Conservation (phyloP, 2,888 invertebrate genomes). For the Tryphoninae sp. region DNA sequence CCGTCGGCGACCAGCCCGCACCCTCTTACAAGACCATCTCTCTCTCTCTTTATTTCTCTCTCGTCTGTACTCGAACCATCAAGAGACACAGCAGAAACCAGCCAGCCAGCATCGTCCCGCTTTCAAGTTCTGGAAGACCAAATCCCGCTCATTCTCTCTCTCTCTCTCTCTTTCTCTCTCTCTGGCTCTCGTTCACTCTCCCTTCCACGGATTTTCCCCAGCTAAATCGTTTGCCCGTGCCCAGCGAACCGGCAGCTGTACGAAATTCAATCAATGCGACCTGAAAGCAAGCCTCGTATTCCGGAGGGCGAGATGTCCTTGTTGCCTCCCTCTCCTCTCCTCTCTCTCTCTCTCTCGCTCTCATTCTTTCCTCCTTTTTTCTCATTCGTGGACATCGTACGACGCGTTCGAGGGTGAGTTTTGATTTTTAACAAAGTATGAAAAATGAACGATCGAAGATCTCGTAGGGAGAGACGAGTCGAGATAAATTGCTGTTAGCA, state of each 20-base stretch:
- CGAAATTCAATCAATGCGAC: constrained; percentile 75
- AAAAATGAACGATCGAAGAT: constrained; percentile 1
- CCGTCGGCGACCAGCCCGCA: constrained; percentile 31
- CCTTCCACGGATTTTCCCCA: constrained; percentile 23
- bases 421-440: constrained; percentile 11
- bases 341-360: constrained; percentile 37
- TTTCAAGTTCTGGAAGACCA: constrained; percentile 62
- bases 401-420: not conserved
- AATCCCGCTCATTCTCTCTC: constrained; percentile 58
- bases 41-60: not conserved
- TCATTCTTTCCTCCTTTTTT: constrained; percentile 13
- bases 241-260: constrained; percentile 60
- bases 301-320: constrained; percentile 42
- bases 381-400: not conserved
- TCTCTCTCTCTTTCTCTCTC: constrained; percentile 27
- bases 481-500: not conserved
- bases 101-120: constrained; percentile 37
- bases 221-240: constrained; percentile 52
- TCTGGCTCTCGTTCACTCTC: not conserved
- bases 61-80: constrained; percentile 1
- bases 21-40: constrained; percentile 26
- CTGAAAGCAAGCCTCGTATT: constrained; percentile 66
- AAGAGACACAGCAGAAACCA: constrained; percentile 25
- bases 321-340: constrained; percentile 45
- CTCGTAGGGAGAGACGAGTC: not conserved